Evolutionary conservation across 2,888 invertebrate genomes (phyloP).

Genomic region (Adela reaumurella): DNA sequence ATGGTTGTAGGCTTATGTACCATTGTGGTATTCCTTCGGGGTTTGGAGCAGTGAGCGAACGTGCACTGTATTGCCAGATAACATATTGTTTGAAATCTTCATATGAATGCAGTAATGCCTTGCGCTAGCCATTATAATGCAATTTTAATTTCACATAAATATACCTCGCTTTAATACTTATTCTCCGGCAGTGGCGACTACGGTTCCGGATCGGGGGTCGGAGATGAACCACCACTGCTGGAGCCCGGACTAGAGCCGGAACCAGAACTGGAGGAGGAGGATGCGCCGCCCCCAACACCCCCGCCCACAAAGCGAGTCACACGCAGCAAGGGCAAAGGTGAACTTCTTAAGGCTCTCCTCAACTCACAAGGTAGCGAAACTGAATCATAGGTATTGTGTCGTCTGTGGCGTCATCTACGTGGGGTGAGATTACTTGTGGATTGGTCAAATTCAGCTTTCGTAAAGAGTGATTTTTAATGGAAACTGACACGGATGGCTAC

Average conservation of each 20-base stretch:
- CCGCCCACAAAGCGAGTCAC: slow-evolving; percentile 61
- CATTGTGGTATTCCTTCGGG: too few relatives aligned
- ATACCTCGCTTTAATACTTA: too few relatives aligned
- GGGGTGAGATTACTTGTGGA: too few relatives aligned
- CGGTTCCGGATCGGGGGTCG: background rate
- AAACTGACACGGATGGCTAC: slow-evolving; percentile 7
- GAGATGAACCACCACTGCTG: background rate
- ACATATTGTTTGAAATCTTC: too few relatives aligned
- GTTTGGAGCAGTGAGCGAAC: too few relatives aligned
- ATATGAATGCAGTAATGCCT: too few relatives aligned
- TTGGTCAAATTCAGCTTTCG: too few relatives aligned
- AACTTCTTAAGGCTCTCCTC: background rate
- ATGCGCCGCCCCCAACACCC: slow-evolving; percentile 55
- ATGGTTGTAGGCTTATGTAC: too few relatives aligned
- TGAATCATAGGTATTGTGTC: background rate
- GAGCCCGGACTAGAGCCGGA: background rate
- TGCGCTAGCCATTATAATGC: too few relatives aligned
- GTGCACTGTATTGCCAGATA: too few relatives aligned
- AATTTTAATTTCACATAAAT: too few relatives aligned
- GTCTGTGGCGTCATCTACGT: background rate
- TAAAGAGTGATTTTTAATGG: too few relatives aligned
- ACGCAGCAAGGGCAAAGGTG: slow-evolving; percentile 47
- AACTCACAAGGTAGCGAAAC: background rate
- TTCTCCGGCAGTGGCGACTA: background rate
- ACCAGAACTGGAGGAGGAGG: slow-evolving; percentile 17